These are phyloP conservation scores for Epizoanthus stellaris DNA, from an alignment of 92 coral and sea anemone species.

Conservation along the genomic window DNA sequence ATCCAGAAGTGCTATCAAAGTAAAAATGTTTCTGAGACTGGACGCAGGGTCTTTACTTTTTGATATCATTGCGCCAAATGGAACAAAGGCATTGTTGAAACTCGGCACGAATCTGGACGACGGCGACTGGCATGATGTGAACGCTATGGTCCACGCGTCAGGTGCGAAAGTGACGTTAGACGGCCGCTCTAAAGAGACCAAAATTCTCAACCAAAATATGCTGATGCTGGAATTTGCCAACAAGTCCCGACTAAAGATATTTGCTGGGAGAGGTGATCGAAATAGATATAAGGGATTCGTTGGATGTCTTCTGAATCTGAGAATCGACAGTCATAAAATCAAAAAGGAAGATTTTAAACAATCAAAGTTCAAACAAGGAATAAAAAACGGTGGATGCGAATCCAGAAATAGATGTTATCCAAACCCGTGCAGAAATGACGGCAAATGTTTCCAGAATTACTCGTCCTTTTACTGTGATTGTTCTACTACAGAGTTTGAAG, in stretches of 20 bases:
- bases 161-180: slow-evolving; percentile 64
- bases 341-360: slow-evolving; percentile 47
- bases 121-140: too few relatives aligned
- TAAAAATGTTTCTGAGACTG: slow-evolving; percentile 66
- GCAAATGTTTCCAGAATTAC: slow-evolving; percentile 77
- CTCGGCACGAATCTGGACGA: too few relatives aligned
- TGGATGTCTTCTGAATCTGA: slow-evolving; percentile 83
- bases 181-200: slow-evolving; percentile 41
- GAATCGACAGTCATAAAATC: slow-evolving; percentile 78
- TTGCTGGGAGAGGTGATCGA: slow-evolving; percentile 63
- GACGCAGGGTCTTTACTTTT: slow-evolving; percentile 66
- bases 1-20: slow-evolving; percentile 74
- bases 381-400: slow-evolving; percentile 50
- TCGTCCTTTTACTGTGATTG: slow-evolving; percentile 69
- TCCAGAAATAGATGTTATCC: neutral
- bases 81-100: slow-evolving; percentile 51
- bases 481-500: slow-evolving; percentile 64
- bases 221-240: slow-evolving; percentile 70
- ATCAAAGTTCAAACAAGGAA: slow-evolving; percentile 41
- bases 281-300: slow-evolving; percentile 72
- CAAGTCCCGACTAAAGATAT: slow-evolving; percentile 67
- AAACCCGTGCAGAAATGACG: neutral
- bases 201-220: slow-evolving; percentile 60
- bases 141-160: slow-evolving; percentile 8
- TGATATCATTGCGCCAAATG: slow-evolving; percentile 66